phyloP scores from a whole-genome alignment of 2,113 vertebrate genomes.

The Xiphias gladius region DNA sequence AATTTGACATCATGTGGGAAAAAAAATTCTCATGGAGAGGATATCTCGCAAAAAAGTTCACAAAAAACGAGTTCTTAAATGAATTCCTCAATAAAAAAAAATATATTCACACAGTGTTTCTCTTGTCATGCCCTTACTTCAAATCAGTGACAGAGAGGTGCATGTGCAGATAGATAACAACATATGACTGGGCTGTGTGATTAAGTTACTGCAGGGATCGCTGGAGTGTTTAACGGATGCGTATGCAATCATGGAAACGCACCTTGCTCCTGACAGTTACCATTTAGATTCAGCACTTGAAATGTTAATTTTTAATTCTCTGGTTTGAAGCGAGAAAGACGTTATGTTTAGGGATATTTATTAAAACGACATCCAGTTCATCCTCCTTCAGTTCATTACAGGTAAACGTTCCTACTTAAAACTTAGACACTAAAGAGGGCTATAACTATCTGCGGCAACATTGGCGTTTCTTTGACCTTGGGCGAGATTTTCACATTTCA shows the following conservation, averaged over 20 bases:
- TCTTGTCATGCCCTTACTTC: background rate
- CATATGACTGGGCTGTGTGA: slow-evolving; percentile 16
- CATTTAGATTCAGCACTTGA: slow-evolving; percentile 36
- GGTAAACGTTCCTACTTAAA: slow-evolving; percentile 2
- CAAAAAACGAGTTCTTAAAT: slow-evolving; percentile 10
- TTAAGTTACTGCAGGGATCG: slow-evolving; percentile 37
- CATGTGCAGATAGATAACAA: slow-evolving; percentile 30
- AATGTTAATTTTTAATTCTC: slow-evolving; percentile 38
- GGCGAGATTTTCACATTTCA: slow-evolving; percentile 57
- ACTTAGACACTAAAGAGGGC: background rate
- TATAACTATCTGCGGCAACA: background rate
- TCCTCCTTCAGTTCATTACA: background rate
- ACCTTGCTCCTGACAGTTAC: slow-evolving; percentile 48
- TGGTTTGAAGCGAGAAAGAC: slow-evolving; percentile 29
- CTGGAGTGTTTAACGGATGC: slow-evolving; percentile 53
- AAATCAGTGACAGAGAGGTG: slow-evolving; percentile 9
- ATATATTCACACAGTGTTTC: background rate
- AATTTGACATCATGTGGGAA: slow-evolving; percentile 57
- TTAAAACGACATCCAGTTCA: background rate
- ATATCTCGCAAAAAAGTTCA: background rate
- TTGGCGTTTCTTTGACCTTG: slow-evolving; percentile 69
- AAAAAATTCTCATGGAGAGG: background rate
- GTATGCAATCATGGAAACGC: slow-evolving; percentile 42
- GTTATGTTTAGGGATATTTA: slow-evolving; percentile 21
- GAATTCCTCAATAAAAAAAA: background rate